Conservation (phyloP, 2,113 vertebrate genomes). For the Rhabdornis inornatus region DNA sequence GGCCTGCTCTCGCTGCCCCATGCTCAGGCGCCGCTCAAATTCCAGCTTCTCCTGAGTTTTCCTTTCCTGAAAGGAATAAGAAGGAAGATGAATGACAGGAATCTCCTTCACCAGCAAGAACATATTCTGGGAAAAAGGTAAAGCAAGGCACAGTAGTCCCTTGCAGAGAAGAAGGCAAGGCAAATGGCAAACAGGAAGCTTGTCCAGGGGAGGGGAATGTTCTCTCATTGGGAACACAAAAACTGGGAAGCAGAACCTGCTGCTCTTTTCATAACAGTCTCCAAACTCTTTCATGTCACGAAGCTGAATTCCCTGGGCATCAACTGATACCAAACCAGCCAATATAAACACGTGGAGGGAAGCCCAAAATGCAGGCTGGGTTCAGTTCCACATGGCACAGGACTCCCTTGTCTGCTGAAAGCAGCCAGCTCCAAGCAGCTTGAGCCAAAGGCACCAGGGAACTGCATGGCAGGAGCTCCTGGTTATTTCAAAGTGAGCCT, state of each 20-base stretch:
- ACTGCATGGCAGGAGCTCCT: not conserved
- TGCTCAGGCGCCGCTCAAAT: conserved; percentile 83
- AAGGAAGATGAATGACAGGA: not conserved
- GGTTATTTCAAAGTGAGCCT: not conserved
- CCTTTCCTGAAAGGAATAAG: conserved; percentile 73
- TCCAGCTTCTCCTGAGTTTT: conserved; percentile 88
- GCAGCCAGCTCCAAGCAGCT: not conserved
- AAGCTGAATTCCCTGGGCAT: not conserved
- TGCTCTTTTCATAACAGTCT: not conserved
- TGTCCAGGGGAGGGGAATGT: not conserved
- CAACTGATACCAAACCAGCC: not conserved
- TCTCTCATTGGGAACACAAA: not conserved
- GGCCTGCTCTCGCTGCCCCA: conserved; percentile 83
- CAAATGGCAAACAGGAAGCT: not conserved
- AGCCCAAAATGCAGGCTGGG: not conserved
- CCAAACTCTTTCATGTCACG: not conserved
- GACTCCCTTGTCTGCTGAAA: not conserved
- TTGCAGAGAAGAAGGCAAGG: not conserved
- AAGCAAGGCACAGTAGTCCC: not conserved
- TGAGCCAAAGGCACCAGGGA: not conserved
- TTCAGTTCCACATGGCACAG: not conserved
- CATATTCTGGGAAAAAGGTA: not conserved
- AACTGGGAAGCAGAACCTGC: not conserved
- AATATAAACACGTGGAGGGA: not conserved
- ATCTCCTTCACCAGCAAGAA: not conserved